A percentile compares a stretch with the other conserved stretches of the same genome.
Evolutionary conservation across 2,888 invertebrate genomes (phyloP).

Genomic region (Brachynemurus nebulosus): DNA sequence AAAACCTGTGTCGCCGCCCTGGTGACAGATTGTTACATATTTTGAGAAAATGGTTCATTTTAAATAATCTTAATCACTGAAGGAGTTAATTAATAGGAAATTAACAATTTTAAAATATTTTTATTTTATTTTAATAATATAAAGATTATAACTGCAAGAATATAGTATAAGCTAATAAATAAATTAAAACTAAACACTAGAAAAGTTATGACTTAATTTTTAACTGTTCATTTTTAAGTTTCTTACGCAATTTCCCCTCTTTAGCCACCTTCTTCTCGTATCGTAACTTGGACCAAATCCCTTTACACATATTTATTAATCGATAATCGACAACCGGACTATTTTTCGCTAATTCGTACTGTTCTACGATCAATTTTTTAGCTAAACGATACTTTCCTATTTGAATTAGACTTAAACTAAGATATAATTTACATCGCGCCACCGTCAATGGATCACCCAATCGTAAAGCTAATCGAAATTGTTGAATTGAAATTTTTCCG

Average conservation of each 20-base stretch:
- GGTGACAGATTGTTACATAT: too few species aligned
- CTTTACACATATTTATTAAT: slow-evolving; percentile 67
- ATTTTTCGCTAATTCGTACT: slow-evolving; percentile 34
- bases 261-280: slow-evolving; percentile 34
- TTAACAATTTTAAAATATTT: too few species aligned
- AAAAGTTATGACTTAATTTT: slow-evolving; percentile 3
- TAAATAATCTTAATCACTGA: too few species aligned
- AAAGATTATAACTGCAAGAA: background rate
- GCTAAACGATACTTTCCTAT: slow-evolving; percentile 51
- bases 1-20: too few species aligned
- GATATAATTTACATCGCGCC: slow-evolving; percentile 73
- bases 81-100: too few species aligned
- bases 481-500: slow-evolving; percentile 72
- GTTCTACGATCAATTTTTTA: slow-evolving; percentile 42
- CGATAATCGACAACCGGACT: slow-evolving; percentile 39
- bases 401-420: slow-evolving; percentile 79
- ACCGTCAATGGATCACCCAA: slow-evolving; percentile 71
- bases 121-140: background rate
- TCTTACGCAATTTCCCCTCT: slow-evolving; percentile 15
- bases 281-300: slow-evolving; percentile 72
- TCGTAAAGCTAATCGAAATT: slow-evolving; percentile 64
- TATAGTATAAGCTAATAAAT: background rate
- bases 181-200: background rate
- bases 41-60: too few species aligned
- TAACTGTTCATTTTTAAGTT: slow-evolving; percentile 3